Evolutionary conservation across 2,888 invertebrate species (phyloP).

Genomic region (Epinotia nisella): DNA sequence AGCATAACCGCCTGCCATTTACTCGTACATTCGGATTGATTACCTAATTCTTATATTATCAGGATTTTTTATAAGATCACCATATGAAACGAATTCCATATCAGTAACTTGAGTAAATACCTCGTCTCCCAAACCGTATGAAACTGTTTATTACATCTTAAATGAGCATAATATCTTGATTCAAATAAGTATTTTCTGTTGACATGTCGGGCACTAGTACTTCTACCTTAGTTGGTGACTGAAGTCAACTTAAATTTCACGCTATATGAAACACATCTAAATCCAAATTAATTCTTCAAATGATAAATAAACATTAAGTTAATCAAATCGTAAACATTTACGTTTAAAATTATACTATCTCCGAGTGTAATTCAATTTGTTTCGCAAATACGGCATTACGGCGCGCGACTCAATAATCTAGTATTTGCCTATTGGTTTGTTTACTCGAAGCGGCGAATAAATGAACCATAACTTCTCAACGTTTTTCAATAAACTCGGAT

Average conservation of each 20-base stretch:
- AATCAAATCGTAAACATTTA: slow-evolving; percentile 63
- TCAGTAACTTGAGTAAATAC: too few species aligned
- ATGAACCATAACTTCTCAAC: slow-evolving; percentile 37
- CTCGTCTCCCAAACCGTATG: too few species aligned
- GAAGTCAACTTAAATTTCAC: slow-evolving; percentile 6
- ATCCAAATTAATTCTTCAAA: slow-evolving; percentile 48
- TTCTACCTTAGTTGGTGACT: neutral
- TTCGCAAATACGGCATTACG: slow-evolving; percentile 60
- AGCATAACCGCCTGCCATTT: too few species aligned
- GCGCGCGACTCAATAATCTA: slow-evolving; percentile 57
- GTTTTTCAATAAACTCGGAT: slow-evolving; percentile 1
- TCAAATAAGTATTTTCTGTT: too few species aligned
- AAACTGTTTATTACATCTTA: too few species aligned
- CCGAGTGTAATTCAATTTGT: slow-evolving; percentile 67
- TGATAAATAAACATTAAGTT: slow-evolving; percentile 57
- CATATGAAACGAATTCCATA: too few species aligned
- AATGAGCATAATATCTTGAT: too few species aligned
- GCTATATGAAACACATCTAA: slow-evolving; percentile 36
- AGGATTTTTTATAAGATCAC: too few species aligned
- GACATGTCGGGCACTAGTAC: too few species aligned
- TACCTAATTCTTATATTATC: too few species aligned
- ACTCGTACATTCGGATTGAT: too few species aligned
- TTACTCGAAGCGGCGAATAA: slow-evolving; percentile 48
- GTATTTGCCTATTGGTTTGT: slow-evolving; percentile 55
- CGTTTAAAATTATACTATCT: slow-evolving; percentile 67